Base-by-base conservation (phyloP, 2,888 invertebrate species). In the Eugnorisma glareosa region DNA sequence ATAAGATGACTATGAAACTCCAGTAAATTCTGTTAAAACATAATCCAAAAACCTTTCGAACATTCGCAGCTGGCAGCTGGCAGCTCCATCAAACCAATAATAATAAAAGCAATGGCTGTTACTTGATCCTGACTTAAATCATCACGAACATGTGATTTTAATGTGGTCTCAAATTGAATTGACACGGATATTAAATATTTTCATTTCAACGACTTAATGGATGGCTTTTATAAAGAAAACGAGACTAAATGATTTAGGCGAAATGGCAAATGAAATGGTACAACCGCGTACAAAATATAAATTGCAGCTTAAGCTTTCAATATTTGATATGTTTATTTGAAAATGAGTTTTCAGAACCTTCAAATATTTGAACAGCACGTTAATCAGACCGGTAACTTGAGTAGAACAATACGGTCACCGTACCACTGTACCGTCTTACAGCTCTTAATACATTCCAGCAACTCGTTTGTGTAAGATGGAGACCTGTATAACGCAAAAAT, bases 181-280 rank as follows among this genome's bases (percentile, higher is more conserved):
- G 82, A 84, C 51, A 67, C 67, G 70, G 70, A 70, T 74, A 28
- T 84, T 67, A 59, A 67, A 74, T 81, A 67, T 70, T 81, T 70
- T 81, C 54, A 66, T 69, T 70, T 84, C 61, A 73, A 40, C 64
- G 61, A 28, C 66, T 73, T 83, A 85, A 77, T 86, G 83, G 73
- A 73, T 71, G 71, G 63, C 67, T 76, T 75, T 74, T 73, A 54
- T 77, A 35, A 63, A 67, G 73, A 82, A 35, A 64, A 64, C n/a
- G 40, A 73, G 31, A 70, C 54, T 40, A n/a, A 31, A 69, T 76
- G 71, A 86, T 88, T 88, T 77, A 88, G 75, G 69, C 71, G 43
- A 79, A 70, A 73, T 73, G 54, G 68, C 68, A 79, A 82, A 82
- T 69, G 73, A 79, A 79, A 61, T 51, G 69, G 84, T 88, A 86